A percentile compares a stretch with the other conserved stretches of the same genome.
Conservation (phyloP, 2,113 vertebrate genomes). For the Hippopotamus amphibius region DNA sequence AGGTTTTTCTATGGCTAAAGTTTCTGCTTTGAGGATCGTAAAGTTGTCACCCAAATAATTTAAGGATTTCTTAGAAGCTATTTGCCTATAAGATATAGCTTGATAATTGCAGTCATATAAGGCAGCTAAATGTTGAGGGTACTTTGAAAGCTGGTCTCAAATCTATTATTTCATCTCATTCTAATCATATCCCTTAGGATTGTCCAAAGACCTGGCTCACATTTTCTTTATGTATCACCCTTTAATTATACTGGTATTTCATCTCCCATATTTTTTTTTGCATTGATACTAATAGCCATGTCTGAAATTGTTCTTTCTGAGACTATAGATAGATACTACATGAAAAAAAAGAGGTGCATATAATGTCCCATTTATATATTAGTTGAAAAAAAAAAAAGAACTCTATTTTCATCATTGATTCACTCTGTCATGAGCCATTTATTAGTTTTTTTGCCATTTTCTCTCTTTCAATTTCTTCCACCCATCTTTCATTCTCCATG, state of each 20-base stretch:
- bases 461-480: not conserved
- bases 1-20: conserved; percentile 28
- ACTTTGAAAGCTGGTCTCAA: conserved; percentile 64
- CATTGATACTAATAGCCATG: conserved; percentile 48
- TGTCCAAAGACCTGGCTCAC: conserved; percentile 51
- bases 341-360: not conserved
- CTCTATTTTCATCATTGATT: not conserved
- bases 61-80: conserved; percentile 67
- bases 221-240: conserved; percentile 69
- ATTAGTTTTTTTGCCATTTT: not conserved
- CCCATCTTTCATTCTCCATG: not conserved
- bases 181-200: conserved; percentile 57
- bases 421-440: not conserved
- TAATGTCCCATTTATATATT: not conserved
- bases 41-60: conserved; percentile 75
- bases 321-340: not conserved
- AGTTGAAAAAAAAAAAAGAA: not conserved
- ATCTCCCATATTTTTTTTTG: conserved; percentile 63
- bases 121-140: conserved; percentile 68
- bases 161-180: conserved; percentile 68
- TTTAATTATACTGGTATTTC: conserved; percentile 69
- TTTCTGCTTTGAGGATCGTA: conserved; percentile 61
- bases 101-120: conserved; percentile 65
- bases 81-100: conserved; percentile 67
- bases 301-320: conserved; percentile 42